Evolutionary conservation across 2,113 vertebrate genomes (phyloP), one percentile per base, ranked within the genome.

Genomic region (Cyprinodon variegatus): DNA sequence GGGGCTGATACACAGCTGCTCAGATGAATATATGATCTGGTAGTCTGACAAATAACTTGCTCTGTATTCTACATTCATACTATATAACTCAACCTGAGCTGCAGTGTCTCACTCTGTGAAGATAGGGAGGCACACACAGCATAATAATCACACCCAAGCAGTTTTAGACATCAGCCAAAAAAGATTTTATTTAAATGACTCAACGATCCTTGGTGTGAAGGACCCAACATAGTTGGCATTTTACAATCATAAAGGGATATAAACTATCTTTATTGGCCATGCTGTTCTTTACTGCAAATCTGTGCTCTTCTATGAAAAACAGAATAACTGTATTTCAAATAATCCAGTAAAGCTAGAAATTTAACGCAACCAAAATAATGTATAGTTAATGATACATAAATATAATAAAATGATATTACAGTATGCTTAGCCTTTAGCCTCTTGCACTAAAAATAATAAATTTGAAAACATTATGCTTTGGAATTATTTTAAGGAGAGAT

Each of bases 31-130:
- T 71, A 65, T 75, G 65, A 81, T 70, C 65, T 80, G 74, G 73
- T 71, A 77, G 61, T 63, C 48, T 81, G 72, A 76, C 72, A 80
- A 81, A 73, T 71, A 78, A 61, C 70, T 62, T 59, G 41, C 37
- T 88, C 45, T 65, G 74, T 81, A 90, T 88, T 89, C 89, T 46
- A 45, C 36, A 79, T 88, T 84, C 79, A 84, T 70, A 11, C 70
- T 62, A 61, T 41, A 83, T 61, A 82, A 72, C 66, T 73, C 68
- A 70, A 74, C 9, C 36, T 7, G 4, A 57, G 62, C 69, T 66
- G 48, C 77, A 17, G 69, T 68, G 53, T 83, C 53, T 8, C 57
- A 41, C 62, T 15, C n/a, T 64, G 77, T n/a, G 68, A 40, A 65
- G 61, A 61, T 66, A 69, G 79, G 71, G 60, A 73, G 50, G 66